Conservation (phyloP, 2,113 vertebrate genomes). For the Tamias sibiricus region DNA sequence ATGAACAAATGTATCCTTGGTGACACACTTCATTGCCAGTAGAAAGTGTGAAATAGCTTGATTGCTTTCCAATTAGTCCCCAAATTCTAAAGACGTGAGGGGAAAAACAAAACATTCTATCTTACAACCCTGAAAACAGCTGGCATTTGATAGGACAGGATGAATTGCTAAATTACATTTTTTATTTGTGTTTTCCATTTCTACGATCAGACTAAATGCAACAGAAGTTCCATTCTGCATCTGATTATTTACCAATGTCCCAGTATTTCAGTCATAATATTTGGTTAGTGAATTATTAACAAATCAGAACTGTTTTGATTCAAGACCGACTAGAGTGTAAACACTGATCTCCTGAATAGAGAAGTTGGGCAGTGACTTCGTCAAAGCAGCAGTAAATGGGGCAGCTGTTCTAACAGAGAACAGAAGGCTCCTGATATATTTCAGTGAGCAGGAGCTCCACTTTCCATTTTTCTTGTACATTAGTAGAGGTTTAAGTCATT, state of each 20-base stretch:
- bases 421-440: constrained; percentile 73
- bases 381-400: constrained; percentile 54
- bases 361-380: constrained; percentile 65
- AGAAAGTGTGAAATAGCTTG: constrained; percentile 9
- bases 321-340: constrained; percentile 60
- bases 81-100: neutral
- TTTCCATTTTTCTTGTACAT: constrained; percentile 68
- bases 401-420: constrained; percentile 73
- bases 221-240: constrained; percentile 59
- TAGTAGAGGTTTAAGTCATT: constrained; percentile 64
- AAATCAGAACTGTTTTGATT: constrained; percentile 78
- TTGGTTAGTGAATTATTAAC: constrained; percentile 79
- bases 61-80: constrained; percentile 37
- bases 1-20: neutral
- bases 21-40: neutral
- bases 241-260: constrained; percentile 71
- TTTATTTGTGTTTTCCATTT: constrained; percentile 65
- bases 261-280: constrained; percentile 74
- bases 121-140: constrained; percentile 56
- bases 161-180: constrained; percentile 69
- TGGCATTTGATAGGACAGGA: constrained; percentile 61
- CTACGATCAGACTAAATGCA: constrained; percentile 55
- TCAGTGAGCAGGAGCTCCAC: constrained; percentile 47
- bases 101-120: constrained; percentile 38
- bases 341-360: constrained; percentile 64